Percentiles rank a stretch among this genome's conserved stretches.
Conservation (phyloP, 2,888 invertebrate genomes). For the Alcis repandata region DNA sequence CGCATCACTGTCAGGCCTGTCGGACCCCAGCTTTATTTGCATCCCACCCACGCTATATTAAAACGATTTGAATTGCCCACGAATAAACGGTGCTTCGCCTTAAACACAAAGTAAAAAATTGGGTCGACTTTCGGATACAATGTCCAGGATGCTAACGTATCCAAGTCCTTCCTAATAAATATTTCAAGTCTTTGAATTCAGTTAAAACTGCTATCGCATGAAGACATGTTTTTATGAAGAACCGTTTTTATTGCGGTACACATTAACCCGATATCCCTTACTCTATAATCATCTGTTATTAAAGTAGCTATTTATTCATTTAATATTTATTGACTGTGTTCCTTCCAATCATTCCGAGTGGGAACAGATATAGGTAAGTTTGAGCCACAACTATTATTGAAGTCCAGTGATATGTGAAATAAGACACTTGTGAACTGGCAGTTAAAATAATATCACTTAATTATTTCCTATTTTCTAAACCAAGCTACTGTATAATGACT, state of each 20-base stretch:
- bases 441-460: background rate
- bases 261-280: background rate
- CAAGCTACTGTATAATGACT: background rate
- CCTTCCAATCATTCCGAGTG: background rate
- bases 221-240: no score
- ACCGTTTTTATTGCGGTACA: background rate
- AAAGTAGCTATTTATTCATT: background rate
- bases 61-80: conserved; percentile 49
- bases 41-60: conserved; percentile 55
- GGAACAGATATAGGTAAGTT: background rate
- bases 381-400: background rate
- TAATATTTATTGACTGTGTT: background rate
- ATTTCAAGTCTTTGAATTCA: background rate
- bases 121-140: background rate
- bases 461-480: background rate
- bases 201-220: no score
- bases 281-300: background rate
- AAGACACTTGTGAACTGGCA: background rate
- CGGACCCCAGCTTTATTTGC: conserved; percentile 61
- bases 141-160: background rate
- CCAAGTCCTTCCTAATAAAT: no score
- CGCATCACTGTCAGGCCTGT: conserved; percentile 70
- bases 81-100: conserved; percentile 20
- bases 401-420: background rate
- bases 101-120: conserved; percentile 7